Base-by-base conservation (phyloP, 1,140 invertebrate species). In the Muscidifurax raptorellus region DNA sequence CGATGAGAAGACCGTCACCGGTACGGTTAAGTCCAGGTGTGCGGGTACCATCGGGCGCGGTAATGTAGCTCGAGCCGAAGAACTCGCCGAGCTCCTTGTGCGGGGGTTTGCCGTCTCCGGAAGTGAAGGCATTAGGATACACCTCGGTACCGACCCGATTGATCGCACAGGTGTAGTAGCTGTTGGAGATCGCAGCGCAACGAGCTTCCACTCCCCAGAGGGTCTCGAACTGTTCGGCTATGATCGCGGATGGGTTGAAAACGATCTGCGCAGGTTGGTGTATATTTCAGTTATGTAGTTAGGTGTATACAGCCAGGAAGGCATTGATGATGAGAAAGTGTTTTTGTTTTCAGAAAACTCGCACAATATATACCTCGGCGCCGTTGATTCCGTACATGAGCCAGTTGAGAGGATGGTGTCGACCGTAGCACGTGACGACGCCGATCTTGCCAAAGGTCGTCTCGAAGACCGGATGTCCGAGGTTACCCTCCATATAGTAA, bases 351-450 rank as follows among this genome's bases (percentile, higher is more conserved):
- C 27, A 3, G 10, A 25, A 69, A 1, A 64, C 12, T 7, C 52
- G 15, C 59, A 22, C 10, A 27, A 69, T 27, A 2, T n/a, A 32
- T 40, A 93, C 92, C 86, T 99, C 99, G 25, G 99, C 99, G 36
- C 98, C 98, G 94, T 99, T 99, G 5, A 99, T 89, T 0, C 97
- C 98, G 94, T 98, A 99, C 96, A 98, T 98, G 91, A 98, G 94
- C 99, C 99, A 99, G 90, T 99, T 99, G 85, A 97, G 95, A 0
- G 99, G 99, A 94, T 99, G 99, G 93, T 99, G 99, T 10, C 99
- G 95, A 0, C 98, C 99, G 93, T 99, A 99, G 91, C 99, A 99
- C 88, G 99, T 99, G 88, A 99, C 99, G 9, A 99, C 95, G 9
- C 96, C 99, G 89, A 99, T 97, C 90, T 95, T 96, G 6, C 97